Evolutionary conservation across 2,888 invertebrate species (phyloP).

Genomic region (Limnephilus auricula): DNA sequence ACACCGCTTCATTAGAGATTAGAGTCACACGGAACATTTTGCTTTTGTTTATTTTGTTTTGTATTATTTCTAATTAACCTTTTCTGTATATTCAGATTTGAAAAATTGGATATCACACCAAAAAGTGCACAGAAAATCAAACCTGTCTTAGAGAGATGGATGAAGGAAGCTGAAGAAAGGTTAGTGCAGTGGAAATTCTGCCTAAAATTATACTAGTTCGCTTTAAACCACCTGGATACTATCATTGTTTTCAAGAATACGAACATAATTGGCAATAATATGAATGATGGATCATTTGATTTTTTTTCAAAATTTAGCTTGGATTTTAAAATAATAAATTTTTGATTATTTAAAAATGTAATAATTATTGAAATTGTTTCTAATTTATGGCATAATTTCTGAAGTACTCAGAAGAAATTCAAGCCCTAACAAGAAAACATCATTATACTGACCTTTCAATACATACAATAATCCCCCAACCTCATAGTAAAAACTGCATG

Average conservation of each 20-base stretch:
- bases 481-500: neutral
- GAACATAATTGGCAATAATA: conserved; percentile 25
- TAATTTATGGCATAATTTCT: conserved; percentile 51
- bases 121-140: conserved; percentile 99
- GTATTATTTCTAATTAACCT: conserved; percentile 57
- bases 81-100: conserved; percentile 86
- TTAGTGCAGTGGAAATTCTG: conserved; percentile 72
- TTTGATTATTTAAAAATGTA: neutral
- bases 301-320: neutral
- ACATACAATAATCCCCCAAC: neutral
- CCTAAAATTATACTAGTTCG: conserved; percentile 43
- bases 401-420: conserved; percentile 45
- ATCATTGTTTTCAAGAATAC: neutral
- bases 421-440: conserved; percentile 14
- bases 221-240: neutral
- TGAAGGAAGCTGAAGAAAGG: conserved; percentile 99
- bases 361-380: neutral
- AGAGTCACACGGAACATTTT: conserved; percentile 48
- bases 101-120: conserved; percentile 99
- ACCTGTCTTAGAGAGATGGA: conserved; percentile 98
- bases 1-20: conserved; percentile 58
- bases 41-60: conserved; percentile 56
- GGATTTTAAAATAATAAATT: neutral
- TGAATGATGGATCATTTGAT: neutral
- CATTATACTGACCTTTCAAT: neutral